These are phyloP conservation scores for Argyrosomus regius DNA, from an alignment of 2,797 vertebrate species.

Conservation along the genomic window DNA sequence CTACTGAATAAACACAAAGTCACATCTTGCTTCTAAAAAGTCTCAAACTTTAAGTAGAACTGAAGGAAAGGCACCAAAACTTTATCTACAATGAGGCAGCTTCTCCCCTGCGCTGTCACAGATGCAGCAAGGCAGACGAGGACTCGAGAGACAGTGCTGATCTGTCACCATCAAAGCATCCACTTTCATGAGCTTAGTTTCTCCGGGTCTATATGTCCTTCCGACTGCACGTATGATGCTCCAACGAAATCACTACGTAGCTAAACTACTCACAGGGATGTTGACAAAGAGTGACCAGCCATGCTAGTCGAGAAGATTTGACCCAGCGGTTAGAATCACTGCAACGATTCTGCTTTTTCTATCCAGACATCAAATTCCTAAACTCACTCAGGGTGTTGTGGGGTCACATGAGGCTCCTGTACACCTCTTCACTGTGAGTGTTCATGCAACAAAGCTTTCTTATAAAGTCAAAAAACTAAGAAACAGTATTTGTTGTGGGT, in stretches of 20 bases:
- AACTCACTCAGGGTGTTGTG: not conserved
- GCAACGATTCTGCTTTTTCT: not conserved
- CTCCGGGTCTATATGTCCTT: constrained; percentile 3
- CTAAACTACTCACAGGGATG: not conserved
- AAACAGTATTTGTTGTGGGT: not conserved
- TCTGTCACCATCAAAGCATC: constrained; percentile 30
- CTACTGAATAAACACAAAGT: constrained; percentile 18
- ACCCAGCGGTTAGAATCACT: not conserved
- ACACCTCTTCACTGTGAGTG: not conserved
- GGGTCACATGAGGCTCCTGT: not conserved
- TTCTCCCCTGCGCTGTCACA: constrained; percentile 5
- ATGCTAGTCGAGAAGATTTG: not conserved
- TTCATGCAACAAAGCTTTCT: not conserved
- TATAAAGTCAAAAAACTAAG: not conserved
- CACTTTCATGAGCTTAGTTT: not conserved
- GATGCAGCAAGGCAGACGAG: not conserved
- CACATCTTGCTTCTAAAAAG: constrained; percentile 4
- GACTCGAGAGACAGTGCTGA: not conserved
- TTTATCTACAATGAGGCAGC: constrained; percentile 41
- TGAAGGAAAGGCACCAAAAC: not conserved
- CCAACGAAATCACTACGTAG: not conserved
- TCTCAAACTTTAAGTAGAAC: constrained; percentile 2
- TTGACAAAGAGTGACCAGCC: not conserved
- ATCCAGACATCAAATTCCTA: not conserved
- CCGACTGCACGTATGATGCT: not conserved